phyloP scores from a whole-genome alignment of 2,797 vertebrate species.

The Tenualosa ilisha region DNA sequence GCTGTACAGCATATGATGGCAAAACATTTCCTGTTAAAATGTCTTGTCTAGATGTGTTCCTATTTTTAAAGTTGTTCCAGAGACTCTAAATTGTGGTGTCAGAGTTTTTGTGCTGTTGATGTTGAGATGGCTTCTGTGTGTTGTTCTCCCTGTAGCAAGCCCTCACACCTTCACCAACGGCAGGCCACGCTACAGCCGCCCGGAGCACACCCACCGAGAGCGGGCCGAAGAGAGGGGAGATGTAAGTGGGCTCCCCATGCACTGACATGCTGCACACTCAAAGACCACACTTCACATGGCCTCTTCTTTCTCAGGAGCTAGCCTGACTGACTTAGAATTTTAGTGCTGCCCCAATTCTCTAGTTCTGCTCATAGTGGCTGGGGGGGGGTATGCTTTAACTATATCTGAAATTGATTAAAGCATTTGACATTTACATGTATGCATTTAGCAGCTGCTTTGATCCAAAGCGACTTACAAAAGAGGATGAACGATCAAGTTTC shows the following conservation, averaged over 20 bases:
- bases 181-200: slow-evolving; percentile 85
- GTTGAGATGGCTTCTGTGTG: not conserved
- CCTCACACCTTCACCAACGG: slow-evolving; percentile 90
- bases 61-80: not conserved
- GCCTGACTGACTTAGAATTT: not conserved
- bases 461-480: too few species aligned
- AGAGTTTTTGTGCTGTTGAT: not conserved
- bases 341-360: not conserved
- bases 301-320: not conserved
- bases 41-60: not conserved
- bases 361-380: too few species aligned
- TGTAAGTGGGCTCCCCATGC: slow-evolving; percentile 71
- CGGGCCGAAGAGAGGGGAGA: slow-evolving; percentile 92
- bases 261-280: not conserved
- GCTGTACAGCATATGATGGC: not conserved
- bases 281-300: not conserved
- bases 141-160: slow-evolving; percentile 70
- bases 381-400: too few species aligned
- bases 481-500: too few species aligned
- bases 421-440: too few species aligned
- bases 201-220: slow-evolving; percentile 85
- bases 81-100: not conserved
- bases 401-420: too few species aligned
- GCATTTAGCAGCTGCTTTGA: too few species aligned
- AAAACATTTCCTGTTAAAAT: not conserved